Evolutionary conservation across 2,888 invertebrate genomes (phyloP).

Genomic region (Gisinianus flammeolus): DNA sequence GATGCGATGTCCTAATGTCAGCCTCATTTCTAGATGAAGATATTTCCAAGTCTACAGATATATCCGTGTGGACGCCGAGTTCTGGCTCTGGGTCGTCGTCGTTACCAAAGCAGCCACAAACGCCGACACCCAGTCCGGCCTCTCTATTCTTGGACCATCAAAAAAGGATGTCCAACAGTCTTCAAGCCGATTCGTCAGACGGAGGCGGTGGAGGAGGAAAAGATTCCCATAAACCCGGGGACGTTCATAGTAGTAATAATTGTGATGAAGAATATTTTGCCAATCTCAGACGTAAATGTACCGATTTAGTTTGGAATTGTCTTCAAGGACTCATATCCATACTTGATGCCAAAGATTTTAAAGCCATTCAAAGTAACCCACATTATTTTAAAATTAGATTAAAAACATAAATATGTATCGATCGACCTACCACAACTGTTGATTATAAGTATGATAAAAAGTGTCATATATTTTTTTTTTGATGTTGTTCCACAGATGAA

Average conservation of each 20-base stretch:
- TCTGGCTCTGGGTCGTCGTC: not conserved
- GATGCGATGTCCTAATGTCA: conserved; percentile 84
- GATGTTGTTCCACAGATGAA: conserved; percentile 47
- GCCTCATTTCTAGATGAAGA: conserved; percentile 55
- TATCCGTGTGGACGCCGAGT: conserved; percentile 58
- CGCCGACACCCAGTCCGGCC: conserved; percentile 3
- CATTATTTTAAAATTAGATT: not conserved
- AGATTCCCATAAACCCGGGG: conserved; percentile 17
- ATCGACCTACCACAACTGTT: too few relatives aligned
- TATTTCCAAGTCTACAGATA: conserved; percentile 55
- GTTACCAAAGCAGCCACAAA: conserved; percentile 16
- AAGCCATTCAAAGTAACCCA: conserved; percentile 55
- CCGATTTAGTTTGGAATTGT: conserved; percentile 54
- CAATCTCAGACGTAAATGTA: conserved; percentile 54
- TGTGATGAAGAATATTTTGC: conserved; percentile 58
- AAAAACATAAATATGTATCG: too few relatives aligned
- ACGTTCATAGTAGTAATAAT: conserved; percentile 35
- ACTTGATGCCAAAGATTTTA: conserved; percentile 58
- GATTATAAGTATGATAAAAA: too few relatives aligned
- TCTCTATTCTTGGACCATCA: conserved; percentile 42
- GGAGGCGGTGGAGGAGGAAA: conserved; percentile 25
- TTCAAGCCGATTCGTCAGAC: not conserved
- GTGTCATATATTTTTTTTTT: not conserved
- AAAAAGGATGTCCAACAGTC: conserved; percentile 22
- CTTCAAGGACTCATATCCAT: conserved; percentile 58